Base-by-base conservation (phyloP, 2,888 invertebrate genomes). In the Microctonus hyperodae region DNA sequence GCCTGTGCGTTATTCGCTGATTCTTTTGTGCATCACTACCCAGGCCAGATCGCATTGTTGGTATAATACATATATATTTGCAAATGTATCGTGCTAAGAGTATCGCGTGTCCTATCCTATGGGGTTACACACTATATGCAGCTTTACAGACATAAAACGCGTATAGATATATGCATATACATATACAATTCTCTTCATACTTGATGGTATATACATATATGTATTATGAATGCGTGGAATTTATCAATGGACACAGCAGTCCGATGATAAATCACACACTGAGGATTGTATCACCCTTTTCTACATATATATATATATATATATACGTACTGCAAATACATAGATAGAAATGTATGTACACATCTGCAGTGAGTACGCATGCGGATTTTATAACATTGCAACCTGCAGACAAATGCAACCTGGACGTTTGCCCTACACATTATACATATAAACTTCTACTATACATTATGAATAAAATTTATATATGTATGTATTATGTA, bases 201-300 rank as follows among this genome's bases (percentile, higher is more conserved):
- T n/a, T n/a, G n/a, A n/a, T n/a, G n/a, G n/a, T n/a, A n/a, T n/a
- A n/a, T n/a, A n/a, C n/a, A 16, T 22, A 10, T 48, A 33, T 61
- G 55, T 60, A 73, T 81, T 80, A 79, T 79, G 81, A 81, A 82
- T 80, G 80, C 77, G 74, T 76, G 79, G 81, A 81, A 82, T 82
- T 82, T 82, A 82, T 82, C 82, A 82, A 82, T 82, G 82, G 81
- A 81, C 78, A 76, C 59, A 35, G 75, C 76, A 78, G 75, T 76
- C 74, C 76, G 75, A 80, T 81, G 81, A 82, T 82, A 81, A 82
- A 82, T 82, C 75, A 81, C 76, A 64, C 65, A 65, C 61, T 63
- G 40, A 23, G 72, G 69, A 72, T 73, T 70, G 71, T 72, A 73
- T 74, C 72, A 63, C 66, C 69, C 67, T 65, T 60, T 55, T n/a